Conservation (phyloP, 2,797 vertebrate genomes). For the Acanthurus leucopareius region DNA sequence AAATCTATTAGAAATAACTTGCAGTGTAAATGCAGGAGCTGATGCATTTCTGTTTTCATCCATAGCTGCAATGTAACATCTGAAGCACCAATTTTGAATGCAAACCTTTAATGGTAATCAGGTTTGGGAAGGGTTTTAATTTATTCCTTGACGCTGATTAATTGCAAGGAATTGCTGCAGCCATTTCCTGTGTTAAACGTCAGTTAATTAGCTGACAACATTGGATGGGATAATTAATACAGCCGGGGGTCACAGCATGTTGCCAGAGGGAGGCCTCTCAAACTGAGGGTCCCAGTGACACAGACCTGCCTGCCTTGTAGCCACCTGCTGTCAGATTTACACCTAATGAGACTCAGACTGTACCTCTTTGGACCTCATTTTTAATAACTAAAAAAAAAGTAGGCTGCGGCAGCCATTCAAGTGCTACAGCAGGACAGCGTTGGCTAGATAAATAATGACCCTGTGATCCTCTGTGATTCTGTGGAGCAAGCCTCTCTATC, state of each 20-base stretch:
- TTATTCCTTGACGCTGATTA: conserved; percentile 82
- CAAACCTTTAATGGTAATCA: conserved; percentile 71
- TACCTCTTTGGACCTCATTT: conserved; percentile 22
- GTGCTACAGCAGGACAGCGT: conserved; percentile 22
- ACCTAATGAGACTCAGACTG: conserved; percentile 48
- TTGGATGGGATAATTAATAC: conserved; percentile 86
- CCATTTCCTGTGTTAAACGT: conserved; percentile 82
- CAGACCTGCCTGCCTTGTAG: conserved; percentile 47
- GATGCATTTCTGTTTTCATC: conserved; percentile 40
- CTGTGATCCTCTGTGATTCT: conserved; percentile 26
- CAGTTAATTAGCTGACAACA: conserved; percentile 86
- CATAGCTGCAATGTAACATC: conserved; percentile 50
- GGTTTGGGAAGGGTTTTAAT: conserved; percentile 71
- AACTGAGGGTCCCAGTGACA: conserved; percentile 52
- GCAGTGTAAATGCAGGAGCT: conserved; percentile 27
- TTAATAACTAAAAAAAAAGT: conserved; percentile 35
- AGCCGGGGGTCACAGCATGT: conserved; percentile 70
- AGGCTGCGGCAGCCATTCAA: conserved; percentile 7
- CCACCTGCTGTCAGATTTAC: conserved; percentile 45
- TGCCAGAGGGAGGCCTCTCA: conserved; percentile 30
- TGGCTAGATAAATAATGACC: conserved; percentile 55
- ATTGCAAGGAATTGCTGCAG: conserved; percentile 78
- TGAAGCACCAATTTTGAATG: conserved; percentile 61
- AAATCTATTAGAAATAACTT: conserved; percentile 29
- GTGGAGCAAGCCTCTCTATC: conserved; percentile 53